Conservation (phyloP, 2,797 vertebrate species). For the Trichosurus vulpecula region DNA sequence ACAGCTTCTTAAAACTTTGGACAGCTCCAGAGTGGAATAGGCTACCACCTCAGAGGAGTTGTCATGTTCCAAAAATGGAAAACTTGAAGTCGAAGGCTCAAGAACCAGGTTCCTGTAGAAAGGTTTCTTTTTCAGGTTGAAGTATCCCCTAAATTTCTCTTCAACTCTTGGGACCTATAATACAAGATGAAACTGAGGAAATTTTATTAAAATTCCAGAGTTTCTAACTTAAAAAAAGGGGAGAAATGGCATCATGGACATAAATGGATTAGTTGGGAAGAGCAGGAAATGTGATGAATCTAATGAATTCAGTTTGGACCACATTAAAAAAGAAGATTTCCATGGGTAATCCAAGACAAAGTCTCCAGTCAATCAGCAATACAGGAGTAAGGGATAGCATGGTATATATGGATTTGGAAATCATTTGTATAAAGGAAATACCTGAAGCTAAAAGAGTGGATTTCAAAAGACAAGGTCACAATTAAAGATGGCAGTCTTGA, state of each 20-base stretch:
- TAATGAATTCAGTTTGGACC: not conserved
- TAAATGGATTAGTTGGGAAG: not conserved
- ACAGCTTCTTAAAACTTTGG: not conserved
- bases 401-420: not conserved
- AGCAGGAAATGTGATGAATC: not conserved
- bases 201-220: not conserved
- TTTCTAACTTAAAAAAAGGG: not conserved
- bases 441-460: not conserved
- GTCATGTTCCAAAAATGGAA: not conserved
- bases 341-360: not conserved
- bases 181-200: not conserved
- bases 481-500: not conserved
- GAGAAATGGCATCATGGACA: not conserved
- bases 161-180: not conserved
- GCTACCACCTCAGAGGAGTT: not conserved
- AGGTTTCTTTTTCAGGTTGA: not conserved
- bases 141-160: not conserved
- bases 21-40: not conserved
- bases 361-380: not conserved
- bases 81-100: not conserved
- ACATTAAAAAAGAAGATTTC: not conserved
- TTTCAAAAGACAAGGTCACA: not conserved
- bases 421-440: not conserved
- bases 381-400: fast-evolving
- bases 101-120: not conserved